phyloP scores from a whole-genome alignment of 64 coral and sea anemone genomes.

The Stichodactyla helianthus region DNA sequence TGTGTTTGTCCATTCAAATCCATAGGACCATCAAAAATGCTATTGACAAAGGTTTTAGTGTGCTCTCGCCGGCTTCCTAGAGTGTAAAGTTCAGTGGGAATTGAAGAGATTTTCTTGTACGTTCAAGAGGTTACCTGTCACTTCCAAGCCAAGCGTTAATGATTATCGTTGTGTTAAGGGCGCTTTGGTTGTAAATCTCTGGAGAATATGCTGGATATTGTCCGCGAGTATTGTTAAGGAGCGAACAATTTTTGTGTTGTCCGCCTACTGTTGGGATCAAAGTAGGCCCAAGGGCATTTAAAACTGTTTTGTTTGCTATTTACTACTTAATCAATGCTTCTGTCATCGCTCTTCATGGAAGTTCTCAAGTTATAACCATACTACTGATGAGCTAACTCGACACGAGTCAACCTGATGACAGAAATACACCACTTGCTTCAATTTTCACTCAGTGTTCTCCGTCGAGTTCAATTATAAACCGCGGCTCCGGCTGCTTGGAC shows the following conservation, averaged over 20 bases:
- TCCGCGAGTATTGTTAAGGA: slow-evolving; percentile 79
- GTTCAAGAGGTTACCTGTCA: not conserved
- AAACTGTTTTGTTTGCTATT: slow-evolving; percentile 18
- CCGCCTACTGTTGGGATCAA: slow-evolving; percentile 83
- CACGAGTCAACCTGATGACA: slow-evolving; percentile 68
- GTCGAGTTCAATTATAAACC: slow-evolving; percentile 15
- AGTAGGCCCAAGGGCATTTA: slow-evolving; percentile 68
- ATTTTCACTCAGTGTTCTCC: slow-evolving; percentile 60
- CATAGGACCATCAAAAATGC: not conserved
- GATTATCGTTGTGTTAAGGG: not conserved
- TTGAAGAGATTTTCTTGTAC: slow-evolving; percentile 14
- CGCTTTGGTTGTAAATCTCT: not conserved
- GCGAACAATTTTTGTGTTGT: slow-evolving; percentile 97
- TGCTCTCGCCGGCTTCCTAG: not conserved
- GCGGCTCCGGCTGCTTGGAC: not conserved
- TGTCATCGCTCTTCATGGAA: not conserved
- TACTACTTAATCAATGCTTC: slow-evolving; percentile 17
- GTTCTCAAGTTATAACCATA: slow-evolving; percentile 4
- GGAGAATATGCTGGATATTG: not conserved
- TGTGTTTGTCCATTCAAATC: slow-evolving; percentile 12
- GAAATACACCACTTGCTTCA: slow-evolving; percentile 81
- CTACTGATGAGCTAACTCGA: slow-evolving; percentile 23
- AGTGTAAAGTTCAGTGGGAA: not conserved
- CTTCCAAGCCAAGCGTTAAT: not conserved
- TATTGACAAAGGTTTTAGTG: not conserved